Base-by-base conservation (phyloP, 2,888 invertebrate genomes). In the Tetragnatha montana region DNA sequence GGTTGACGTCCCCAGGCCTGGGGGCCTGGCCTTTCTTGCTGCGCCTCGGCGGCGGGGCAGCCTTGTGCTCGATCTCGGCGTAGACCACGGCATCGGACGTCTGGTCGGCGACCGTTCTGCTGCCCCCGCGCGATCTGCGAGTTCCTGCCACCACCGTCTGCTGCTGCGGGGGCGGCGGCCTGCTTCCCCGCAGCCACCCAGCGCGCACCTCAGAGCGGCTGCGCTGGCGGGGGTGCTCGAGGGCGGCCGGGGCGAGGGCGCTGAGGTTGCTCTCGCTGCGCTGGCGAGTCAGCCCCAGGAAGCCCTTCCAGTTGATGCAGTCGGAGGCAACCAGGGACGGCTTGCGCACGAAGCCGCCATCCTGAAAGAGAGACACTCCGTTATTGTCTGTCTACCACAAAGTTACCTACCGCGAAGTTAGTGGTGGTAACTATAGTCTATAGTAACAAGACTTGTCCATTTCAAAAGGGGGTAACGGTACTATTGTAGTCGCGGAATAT, bases 181-280 rank as follows among this genome's bases (percentile, higher is more conserved):
- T 35, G 4, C 35, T 35, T 1, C 35, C 35, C 35, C 35, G 1
- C 35, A 35, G 35, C 35, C 35, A 35, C 35, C 35, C 35, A 4
- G 1, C 2, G 35, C 35, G 51, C 17, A 89, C 82, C 49, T 89
- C 89, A 3, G 89, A 89, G 0, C 86, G 81, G 35, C 89, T 89
- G 14, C 89, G 86, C 1, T 81, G 85, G 0, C 19, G 68, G 10
- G 60, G 60, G 35, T 35, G 35, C 8, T 86, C 86, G 50, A n/a
- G 47, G 35, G 68, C 51, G 17, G 73, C 69, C 22, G 86, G 86
- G 10, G 78, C 81, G 21, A 89, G 78, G 51, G 68, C 22, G 74
- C 86, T 86, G 19, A 89, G 86, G 51, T 89, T 89, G 50, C 70
- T 86, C 19, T 89, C 89, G 19, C 89, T 89, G 12, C 89, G 81